Evolutionary conservation across 2,113 vertebrate species (phyloP).

Genomic region (Gymnobelideus leadbeateri): DNA sequence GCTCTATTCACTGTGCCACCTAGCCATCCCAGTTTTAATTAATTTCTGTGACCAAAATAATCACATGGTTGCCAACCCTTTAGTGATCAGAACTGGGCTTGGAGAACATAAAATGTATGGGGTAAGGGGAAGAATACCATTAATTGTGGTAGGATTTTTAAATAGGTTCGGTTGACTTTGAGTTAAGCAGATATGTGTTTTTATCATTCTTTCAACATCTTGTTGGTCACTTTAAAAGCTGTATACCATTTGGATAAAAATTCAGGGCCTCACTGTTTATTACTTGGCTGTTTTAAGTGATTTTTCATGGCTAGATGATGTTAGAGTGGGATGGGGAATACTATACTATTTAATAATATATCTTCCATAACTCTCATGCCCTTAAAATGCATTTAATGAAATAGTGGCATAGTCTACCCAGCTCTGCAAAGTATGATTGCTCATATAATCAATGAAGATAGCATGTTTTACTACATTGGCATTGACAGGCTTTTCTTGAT

Average conservation of each 20-base stretch:
- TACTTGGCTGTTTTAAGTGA: not conserved
- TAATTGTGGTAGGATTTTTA: not conserved
- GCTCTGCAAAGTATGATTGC: accelerated
- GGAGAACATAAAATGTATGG: not conserved
- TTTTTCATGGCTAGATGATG: not conserved
- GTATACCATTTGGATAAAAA: not conserved
- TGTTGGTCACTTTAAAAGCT: not conserved
- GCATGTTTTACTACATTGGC: accelerated
- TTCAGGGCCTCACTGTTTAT: not conserved
- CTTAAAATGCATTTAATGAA: not conserved
- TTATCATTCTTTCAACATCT: not conserved
- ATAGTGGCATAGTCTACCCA: not conserved
- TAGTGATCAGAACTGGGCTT: not conserved
- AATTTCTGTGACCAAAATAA: not conserved
- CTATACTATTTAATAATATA: not conserved
- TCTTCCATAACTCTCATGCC: not conserved
- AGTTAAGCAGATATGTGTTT: not conserved
- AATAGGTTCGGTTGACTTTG: not conserved
- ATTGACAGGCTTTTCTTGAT: not conserved
- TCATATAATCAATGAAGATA: not conserved
- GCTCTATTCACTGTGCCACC: too few relatives aligned
- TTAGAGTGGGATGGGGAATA: not conserved
- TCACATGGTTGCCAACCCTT: not conserved
- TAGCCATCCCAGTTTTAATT: not conserved
- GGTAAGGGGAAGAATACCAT: not conserved